phyloP scores from a whole-genome alignment of 2,113 vertebrate species.

The Coracopsis vasa region DNA sequence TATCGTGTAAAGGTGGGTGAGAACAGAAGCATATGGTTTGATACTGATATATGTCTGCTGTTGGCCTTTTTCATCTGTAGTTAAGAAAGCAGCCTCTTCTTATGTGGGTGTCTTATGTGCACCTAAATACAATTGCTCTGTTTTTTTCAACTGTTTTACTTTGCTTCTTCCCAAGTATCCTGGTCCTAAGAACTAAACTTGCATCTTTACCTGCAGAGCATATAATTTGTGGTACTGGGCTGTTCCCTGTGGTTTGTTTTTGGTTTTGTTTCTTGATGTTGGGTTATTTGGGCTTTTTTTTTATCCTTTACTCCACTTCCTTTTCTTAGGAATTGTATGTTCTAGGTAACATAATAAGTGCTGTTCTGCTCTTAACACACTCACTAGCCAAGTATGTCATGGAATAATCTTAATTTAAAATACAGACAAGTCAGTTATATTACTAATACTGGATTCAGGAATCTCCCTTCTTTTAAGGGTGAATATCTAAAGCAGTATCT shows the following conservation, averaged over 20 bases:
- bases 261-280: background rate
- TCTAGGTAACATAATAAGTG: background rate
- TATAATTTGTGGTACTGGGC: background rate
- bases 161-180: background rate
- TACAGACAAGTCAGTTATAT: background rate
- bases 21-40: background rate
- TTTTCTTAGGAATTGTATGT: background rate
- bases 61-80: background rate
- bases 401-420: background rate
- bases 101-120: background rate
- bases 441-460: background rate
- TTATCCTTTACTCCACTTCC: background rate
- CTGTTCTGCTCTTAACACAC: background rate
- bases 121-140: background rate
- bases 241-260: background rate
- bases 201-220: background rate
- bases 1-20: background rate
- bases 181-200: background rate
- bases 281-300: background rate
- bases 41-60: background rate
- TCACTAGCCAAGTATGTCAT: background rate
- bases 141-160: background rate
- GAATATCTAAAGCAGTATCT: background rate
- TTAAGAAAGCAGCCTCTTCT: background rate
- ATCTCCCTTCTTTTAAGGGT: background rate